Evolutionary conservation across 2,797 vertebrate species (phyloP), one percentile per base, ranked within the genome.

Genomic region (Poeciliopsis paucimaculata): DNA sequence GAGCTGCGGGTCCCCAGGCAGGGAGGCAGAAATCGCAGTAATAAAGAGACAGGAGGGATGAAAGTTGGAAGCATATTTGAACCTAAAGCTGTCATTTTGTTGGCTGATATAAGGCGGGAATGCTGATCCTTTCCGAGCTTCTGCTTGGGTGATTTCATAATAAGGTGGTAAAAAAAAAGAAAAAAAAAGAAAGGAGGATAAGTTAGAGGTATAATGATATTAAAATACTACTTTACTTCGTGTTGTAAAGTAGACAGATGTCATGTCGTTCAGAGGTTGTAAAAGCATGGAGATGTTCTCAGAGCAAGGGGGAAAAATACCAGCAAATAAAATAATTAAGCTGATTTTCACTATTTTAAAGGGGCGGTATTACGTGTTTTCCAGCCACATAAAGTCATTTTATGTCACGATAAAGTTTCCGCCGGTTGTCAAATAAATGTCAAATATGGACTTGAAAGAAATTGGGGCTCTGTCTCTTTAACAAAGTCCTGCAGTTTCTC

Each of bases 21-120:
- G 75, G 76, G 47, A 81, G 83, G 77, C 83, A 86, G 86, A 88
- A 91, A 90, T 88, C 89, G 87, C 85, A 78, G 81, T 2, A 91
- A 92, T 92, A 92, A 92, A 70, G 81, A 75, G 81, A 81, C 66
- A 20, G 75, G 81, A 5, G 0, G 84, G 82, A 88, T 86, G 68
- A 88, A 83, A 88, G 77, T 66, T 49, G 47, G 70, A 77, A 71
- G 72, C 71, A 5, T 79, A 76, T 73, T 81, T 11, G 1, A 74
- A 87, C 57, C 72, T 45, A 78, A 47, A 73, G 73, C 66, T 43
- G 68, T 76, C 36, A 23, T 62, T 77, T 72, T 71, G 68, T 46
- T 45, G 26, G 41, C 41, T 46, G 68, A 28, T 43, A 28, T n/a
- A 68, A 45, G 26, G 41, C 26, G 45, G 13, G 43, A 71, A 46